A percentile compares a stretch with the other conserved stretches of the same genome.
Conservation (phyloP, 2,888 invertebrate genomes). For the Sminthurinus aureus region DNA sequence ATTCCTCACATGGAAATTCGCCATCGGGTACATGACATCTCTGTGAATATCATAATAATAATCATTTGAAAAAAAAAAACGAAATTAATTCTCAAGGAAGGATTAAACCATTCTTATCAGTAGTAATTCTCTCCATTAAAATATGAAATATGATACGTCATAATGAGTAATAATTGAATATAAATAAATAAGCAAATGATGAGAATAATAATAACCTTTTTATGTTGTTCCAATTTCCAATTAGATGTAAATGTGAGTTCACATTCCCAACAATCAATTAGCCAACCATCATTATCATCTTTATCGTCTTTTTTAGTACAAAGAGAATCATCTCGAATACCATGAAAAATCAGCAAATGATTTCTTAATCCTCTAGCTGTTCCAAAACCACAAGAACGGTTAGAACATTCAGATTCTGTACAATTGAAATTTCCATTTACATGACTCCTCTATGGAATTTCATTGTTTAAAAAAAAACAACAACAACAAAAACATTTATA, state of each 20-base stretch:
- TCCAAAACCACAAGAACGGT: conserved; percentile 31
- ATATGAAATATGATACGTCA: too few species aligned
- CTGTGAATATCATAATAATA: conserved; percentile 18
- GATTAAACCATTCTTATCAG: not conserved
- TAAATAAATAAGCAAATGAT: not conserved
- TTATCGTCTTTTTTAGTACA: not conserved
- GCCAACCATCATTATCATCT: conserved; percentile 17
- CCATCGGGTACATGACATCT: conserved; percentile 27
- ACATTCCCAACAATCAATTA: conserved; percentile 30
- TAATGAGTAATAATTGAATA: not conserved
- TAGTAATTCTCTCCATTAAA: not conserved
- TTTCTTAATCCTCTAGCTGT: conserved; percentile 27
- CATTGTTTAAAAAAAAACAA: not conserved
- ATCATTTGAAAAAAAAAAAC: not conserved
- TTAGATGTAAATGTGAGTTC: conserved; percentile 29
- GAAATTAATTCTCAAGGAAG: not conserved
- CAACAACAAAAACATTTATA: conserved; percentile 3
- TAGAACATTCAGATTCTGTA: conserved; percentile 15
- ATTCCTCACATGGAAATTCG: conserved; percentile 22
- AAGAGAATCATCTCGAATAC: conserved; percentile 4
- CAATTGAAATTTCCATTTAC: conserved; percentile 25
- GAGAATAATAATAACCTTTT: conserved; percentile 22
- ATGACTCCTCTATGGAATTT: conserved; percentile 28
- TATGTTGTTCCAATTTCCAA: conserved; percentile 14
- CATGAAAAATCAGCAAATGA: conserved; percentile 38